Percentiles rank a stretch among this genome's conserved stretches.
These are phyloP conservation scores for Cheirogaleus medius DNA, from an alignment of 2,113 vertebrate genomes.

Conservation along the genomic window DNA sequence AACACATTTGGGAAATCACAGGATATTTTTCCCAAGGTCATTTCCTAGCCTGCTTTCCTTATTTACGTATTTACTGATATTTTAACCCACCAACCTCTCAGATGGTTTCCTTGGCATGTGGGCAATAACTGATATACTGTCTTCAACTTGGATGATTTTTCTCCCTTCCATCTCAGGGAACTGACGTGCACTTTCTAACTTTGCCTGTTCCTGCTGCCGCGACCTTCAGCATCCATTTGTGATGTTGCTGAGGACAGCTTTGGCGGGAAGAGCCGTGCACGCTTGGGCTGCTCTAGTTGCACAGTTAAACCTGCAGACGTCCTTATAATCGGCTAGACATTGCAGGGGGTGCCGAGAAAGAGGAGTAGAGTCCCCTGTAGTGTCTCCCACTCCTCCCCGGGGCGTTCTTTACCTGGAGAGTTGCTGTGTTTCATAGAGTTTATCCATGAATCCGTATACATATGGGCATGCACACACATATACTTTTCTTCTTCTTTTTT, in stretches of 20 bases:
- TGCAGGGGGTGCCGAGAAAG: accelerated
- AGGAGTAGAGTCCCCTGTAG: accelerated
- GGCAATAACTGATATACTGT: accelerated
- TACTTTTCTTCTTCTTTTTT: too few relatives aligned
- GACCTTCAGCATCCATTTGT: accelerated
- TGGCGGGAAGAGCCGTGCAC: accelerated
- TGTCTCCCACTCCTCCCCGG: accelerated
- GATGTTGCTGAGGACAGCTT: accelerated
- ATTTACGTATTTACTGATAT: too few relatives aligned
- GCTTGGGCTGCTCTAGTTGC: background rate
- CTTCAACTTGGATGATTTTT: accelerated
- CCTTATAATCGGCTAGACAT: accelerated
- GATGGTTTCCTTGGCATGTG: too few relatives aligned
- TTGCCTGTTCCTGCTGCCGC: accelerated
- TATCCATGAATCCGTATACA: too few relatives aligned
- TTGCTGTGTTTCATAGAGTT: accelerated
- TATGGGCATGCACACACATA: accelerated
- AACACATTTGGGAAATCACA: background rate
- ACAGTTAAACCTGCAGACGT: accelerated
- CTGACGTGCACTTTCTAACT: accelerated
- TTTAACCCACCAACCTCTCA: too few relatives aligned
- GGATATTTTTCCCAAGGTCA: background rate
- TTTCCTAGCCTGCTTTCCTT: background rate
- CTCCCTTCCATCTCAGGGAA: too few relatives aligned
- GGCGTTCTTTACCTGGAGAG: background rate